Conservation (phyloP, 2,888 invertebrate genomes). For the Lymantria monacha region DNA sequence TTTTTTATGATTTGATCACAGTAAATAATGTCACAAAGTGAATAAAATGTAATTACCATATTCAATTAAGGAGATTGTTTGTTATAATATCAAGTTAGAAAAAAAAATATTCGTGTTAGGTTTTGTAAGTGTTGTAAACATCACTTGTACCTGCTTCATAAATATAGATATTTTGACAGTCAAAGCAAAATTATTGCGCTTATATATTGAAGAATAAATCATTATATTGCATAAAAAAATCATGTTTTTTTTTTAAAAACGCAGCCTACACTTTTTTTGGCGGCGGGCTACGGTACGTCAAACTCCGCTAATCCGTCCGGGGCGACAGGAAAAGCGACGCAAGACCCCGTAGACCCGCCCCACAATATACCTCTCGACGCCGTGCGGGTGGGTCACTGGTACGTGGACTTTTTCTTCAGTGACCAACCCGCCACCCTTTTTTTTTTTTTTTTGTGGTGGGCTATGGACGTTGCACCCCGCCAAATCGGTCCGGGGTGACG, state of each 20-base stretch:
- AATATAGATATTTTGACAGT: constrained; percentile 76
- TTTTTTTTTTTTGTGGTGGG: too few species aligned
- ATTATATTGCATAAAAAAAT: constrained; percentile 68
- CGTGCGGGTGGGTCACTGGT: too few species aligned
- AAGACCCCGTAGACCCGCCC: too few species aligned
- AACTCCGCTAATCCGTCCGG: too few species aligned
- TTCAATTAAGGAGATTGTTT: constrained; percentile 27
- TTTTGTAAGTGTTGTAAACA: constrained; percentile 73
- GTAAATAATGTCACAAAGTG: constrained; percentile 49
- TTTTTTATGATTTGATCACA: constrained; percentile 40
- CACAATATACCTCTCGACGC: too few species aligned
- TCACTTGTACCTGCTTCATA: constrained; percentile 80
- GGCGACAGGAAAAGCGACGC: too few species aligned
- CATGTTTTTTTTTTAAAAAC: constrained; percentile 44
- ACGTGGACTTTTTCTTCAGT: too few species aligned
- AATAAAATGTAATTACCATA: constrained; percentile 33
- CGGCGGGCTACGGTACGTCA: too few species aligned
- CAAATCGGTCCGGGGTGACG: too few species aligned
- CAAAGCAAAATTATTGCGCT: constrained; percentile 82
- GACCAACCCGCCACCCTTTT: too few species aligned
- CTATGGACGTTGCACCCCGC: too few species aligned
- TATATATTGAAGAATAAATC: constrained; percentile 78
- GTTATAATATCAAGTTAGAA: constrained; percentile 34
- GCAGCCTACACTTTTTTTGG: background rate
- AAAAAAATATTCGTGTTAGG: constrained; percentile 46